phyloP scores from a whole-genome alignment of 2,888 invertebrate genomes.

The Siphlonurus alternatus region DNA sequence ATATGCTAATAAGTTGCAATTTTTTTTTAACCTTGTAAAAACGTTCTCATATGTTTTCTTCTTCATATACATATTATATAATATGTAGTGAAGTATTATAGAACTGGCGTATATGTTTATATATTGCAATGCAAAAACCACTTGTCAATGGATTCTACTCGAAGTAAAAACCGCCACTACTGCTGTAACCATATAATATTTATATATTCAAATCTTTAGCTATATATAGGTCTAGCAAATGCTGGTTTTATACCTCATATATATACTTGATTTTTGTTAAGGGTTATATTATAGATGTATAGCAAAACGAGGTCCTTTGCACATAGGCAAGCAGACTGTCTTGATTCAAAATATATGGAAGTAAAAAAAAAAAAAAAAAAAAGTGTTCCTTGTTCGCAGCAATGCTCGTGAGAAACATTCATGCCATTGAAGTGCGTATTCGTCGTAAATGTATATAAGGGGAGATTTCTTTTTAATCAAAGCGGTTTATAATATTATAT shows the following conservation, averaged over 20 bases:
- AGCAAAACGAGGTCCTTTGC: too few relatives aligned
- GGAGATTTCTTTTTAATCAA: too few relatives aligned
- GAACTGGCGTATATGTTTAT: neutral
- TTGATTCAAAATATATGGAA: neutral
- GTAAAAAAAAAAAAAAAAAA: neutral
- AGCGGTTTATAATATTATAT: too few relatives aligned
- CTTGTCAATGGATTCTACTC: neutral
- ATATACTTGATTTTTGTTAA: neutral
- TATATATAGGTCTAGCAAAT: neutral
- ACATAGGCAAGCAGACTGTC: too few relatives aligned
- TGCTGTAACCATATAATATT: too few relatives aligned
- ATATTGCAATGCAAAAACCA: neutral
- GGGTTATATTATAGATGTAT: neutral
- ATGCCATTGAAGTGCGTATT: neutral
- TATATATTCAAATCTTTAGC: neutral
- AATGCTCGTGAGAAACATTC: neutral
- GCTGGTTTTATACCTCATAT: neutral
- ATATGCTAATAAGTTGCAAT: neutral
- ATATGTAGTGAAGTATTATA: neutral
- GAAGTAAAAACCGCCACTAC: neutral
- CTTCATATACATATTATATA: too few relatives aligned
- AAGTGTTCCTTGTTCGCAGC: too few relatives aligned
- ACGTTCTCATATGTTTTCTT: too few relatives aligned
- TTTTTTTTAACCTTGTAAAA: neutral
- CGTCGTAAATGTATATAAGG: too few relatives aligned